phyloP scores from a whole-genome alignment of 1,140 invertebrate species.

The Leucophenga varia region DNA sequence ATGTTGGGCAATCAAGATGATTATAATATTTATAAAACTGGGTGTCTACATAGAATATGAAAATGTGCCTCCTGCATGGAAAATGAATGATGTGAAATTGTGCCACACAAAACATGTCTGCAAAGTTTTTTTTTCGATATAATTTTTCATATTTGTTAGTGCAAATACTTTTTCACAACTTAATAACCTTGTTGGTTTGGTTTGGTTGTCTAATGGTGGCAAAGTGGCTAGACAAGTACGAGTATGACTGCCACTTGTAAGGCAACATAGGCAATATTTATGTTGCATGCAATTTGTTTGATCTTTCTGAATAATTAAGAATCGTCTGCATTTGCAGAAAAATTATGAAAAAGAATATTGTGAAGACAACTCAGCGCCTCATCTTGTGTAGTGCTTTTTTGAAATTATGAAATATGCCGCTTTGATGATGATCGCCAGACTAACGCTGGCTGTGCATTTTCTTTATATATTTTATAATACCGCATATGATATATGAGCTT shows the following conservation, averaged over 20 bases:
- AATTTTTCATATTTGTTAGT: conserved; percentile 28
- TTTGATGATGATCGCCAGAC: conserved; percentile 39
- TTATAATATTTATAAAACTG: too few species aligned
- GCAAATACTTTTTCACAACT: conserved; percentile 23
- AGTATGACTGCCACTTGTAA: conserved; percentile 12
- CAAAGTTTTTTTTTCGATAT: conserved; percentile 18
- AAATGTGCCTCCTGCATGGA: conserved; percentile 43
- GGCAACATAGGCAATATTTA: conserved; percentile 41
- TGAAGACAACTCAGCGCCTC: too few species aligned
- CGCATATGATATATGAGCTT: not conserved
- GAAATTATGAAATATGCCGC: conserved; percentile 15
- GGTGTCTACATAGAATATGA: too few species aligned
- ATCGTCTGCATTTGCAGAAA: conserved; percentile 33
- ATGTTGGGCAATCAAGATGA: too few species aligned
- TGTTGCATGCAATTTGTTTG: conserved; percentile 54
- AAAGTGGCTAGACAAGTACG: conserved; percentile 9
- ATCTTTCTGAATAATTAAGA: conserved; percentile 44
- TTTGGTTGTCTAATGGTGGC: not conserved
- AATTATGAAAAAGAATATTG: conserved; percentile 21
- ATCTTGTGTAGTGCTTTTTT: too few species aligned
- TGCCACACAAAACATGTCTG: conserved; percentile 18
- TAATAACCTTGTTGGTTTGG: conserved; percentile 24
- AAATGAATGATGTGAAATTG: conserved; percentile 46
- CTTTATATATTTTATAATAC: too few species aligned
- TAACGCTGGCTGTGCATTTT: too few species aligned